Base-by-base conservation (phyloP, 2,797 vertebrate species). In the Hippocampus kuda region DNA sequence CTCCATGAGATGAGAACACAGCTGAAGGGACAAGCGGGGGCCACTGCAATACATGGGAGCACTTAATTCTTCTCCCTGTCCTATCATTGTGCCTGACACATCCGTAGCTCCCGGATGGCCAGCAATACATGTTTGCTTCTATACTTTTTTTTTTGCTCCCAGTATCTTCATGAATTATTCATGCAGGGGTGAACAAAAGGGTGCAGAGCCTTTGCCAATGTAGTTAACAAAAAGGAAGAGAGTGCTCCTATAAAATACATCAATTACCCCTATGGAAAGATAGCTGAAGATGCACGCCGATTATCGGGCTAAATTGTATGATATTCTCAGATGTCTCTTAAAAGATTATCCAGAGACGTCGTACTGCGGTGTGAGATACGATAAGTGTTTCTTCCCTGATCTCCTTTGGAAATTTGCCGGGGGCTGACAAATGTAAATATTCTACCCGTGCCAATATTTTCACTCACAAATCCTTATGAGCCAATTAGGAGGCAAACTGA, bases 131-230 rank as follows among this genome's bases (percentile, higher is more conserved):
- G 88, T 84, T 87, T 87, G 78, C 84, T 88, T 82, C 83, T 83
- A 81, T 77, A 76, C 83, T 89, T 88, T 88, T 75, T 79, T 65
- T 16, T 68, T 72, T 38, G 34, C 6, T 68, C 77, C 66, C 77
- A 80, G 83, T 48, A 27, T 65, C 42, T 9, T 48, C 86, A 89
- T 91, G 80, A 87, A 90, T 89, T 83, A 90, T 91, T 88, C 85
- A 89, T 87, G 73, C 75, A 62, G 16, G 16, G 65, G 78, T 75
- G 77, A 62, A 41, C n/a, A 44, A 41, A 27, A 16, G 57, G 74
- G 70, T 76, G 69, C 75, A 81, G 76, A 81, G 73, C 77, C 72
- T 83, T 87, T 82, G 72, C 75, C 80, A 82, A 54, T 2, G 34
- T 77, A 84, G 82, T 89, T 86, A 89, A 89, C 83, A 87, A 73